Percentiles rank a stretch among this genome's conserved stretches.
These are phyloP conservation scores for Suillia variegata DNA, from an alignment of 2,888 invertebrate species.

Conservation along the genomic window DNA sequence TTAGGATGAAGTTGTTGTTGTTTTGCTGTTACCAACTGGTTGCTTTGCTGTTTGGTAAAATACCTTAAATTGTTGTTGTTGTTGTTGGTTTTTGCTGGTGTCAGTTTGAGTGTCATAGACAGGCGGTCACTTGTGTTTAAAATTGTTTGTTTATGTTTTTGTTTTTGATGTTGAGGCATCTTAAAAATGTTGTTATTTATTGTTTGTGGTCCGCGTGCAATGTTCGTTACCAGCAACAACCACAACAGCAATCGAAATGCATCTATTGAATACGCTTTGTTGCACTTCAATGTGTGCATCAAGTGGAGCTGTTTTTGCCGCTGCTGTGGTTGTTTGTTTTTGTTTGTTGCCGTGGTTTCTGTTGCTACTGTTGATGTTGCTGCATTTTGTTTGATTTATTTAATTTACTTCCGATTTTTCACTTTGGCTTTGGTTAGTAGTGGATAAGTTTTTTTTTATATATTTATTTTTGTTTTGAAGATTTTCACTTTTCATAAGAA, in stretches of 20 bases:
- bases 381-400: conserved; percentile 8
- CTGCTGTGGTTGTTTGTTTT: background rate
- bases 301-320: background rate
- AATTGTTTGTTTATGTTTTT: background rate
- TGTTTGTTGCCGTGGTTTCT: background rate
- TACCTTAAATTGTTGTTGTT: no score
- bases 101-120: no score
- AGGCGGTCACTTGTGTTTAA: no score
- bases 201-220: background rate
- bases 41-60: no score
- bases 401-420: conserved; percentile 23
- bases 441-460: no score
- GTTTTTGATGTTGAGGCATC: no score
- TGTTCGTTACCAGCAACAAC: background rate
- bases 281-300: conserved; percentile 18
- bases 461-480: no score
- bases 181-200: conserved; percentile 2
- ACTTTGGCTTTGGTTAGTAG: background rate
- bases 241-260: background rate
- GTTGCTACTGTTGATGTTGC: background rate
- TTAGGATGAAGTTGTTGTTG: background rate
- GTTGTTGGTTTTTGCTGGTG: no score
- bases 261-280: conserved; percentile 21
- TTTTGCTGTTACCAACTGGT: no score
- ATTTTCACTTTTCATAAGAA: no score